Conservation (phyloP, 2,888 invertebrate species). For the Eubasilissa splendida region DNA sequence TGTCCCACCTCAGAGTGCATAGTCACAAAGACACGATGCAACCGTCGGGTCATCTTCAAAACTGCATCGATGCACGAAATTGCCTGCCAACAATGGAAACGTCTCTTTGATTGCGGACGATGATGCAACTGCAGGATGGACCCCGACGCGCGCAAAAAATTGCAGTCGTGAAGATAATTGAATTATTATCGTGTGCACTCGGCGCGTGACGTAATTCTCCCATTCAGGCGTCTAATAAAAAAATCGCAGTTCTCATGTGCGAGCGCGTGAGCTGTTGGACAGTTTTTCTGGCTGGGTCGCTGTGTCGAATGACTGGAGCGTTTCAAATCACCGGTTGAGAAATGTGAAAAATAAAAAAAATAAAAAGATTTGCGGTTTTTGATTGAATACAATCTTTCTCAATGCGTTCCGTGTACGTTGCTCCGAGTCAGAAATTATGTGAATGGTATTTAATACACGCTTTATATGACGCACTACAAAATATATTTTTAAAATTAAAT, state of each 20-base stretch:
- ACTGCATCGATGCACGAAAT: slow-evolving; percentile 6
- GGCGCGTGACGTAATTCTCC: background rate
- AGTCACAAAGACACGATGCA: background rate
- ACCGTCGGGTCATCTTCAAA: slow-evolving; percentile 4
- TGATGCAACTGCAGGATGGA: slow-evolving; percentile 1
- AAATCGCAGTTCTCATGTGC: too few species aligned
- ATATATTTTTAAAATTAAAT: too few species aligned
- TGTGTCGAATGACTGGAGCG: too few species aligned
- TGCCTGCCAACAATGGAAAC: background rate
- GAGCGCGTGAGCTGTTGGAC: too few species aligned
- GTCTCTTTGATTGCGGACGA: background rate
- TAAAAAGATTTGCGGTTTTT: too few species aligned
- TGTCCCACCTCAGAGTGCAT: too few species aligned
- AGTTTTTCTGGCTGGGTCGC: too few species aligned
- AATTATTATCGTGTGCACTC: background rate
- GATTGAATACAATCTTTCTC: too few species aligned
- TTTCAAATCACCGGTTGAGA: too few species aligned
- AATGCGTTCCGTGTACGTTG: background rate
- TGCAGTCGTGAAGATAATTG: slow-evolving; percentile 9
- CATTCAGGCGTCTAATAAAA: too few species aligned
- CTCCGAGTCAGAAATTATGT: background rate
- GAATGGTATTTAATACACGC: background rate
- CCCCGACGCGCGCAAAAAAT: slow-evolving; percentile 2
- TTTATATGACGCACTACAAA: background rate
- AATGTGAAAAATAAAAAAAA: too few species aligned